Percentiles rank a stretch among this genome's conserved stretches.
phyloP scores from a whole-genome alignment of 2,797 vertebrate genomes.

The Discoglossus pictus region DNA sequence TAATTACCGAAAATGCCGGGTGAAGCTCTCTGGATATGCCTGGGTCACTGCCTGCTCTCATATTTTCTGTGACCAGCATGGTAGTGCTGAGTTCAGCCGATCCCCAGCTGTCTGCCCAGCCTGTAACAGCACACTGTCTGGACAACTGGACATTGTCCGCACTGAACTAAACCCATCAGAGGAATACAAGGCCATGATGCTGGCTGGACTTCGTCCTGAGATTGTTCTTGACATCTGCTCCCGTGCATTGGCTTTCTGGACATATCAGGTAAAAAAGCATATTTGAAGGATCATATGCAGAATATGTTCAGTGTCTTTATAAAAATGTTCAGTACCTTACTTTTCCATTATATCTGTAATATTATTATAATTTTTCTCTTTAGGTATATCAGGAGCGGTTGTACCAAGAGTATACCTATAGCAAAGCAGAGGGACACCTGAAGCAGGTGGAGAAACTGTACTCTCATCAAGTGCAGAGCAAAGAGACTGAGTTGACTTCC shows the following conservation, averaged over 20 bases:
- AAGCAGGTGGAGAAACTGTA: constrained; percentile 87
- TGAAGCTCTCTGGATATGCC: constrained; percentile 78
- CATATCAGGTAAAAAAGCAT: constrained; percentile 85
- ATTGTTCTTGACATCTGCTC: constrained; percentile 83
- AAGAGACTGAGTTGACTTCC: constrained; percentile 79
- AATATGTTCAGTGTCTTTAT: background rate
- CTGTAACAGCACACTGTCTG: constrained; percentile 82
- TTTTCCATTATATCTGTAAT: too few relatives aligned
- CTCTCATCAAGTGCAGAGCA: constrained; percentile 84
- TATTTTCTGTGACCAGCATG: constrained; percentile 87
- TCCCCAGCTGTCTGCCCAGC: constrained; percentile 84
- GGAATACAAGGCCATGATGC: constrained; percentile 87
- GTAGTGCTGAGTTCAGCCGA: constrained; percentile 81
- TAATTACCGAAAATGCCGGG: constrained; percentile 83
- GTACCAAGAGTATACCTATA: constrained; percentile 85
- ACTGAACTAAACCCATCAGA: constrained; percentile 84
- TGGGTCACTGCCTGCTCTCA: constrained; percentile 91
- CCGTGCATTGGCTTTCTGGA: constrained; percentile 87
- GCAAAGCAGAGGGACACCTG: constrained; percentile 77
- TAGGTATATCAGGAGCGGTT: constrained; percentile 87
- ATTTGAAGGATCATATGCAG: too few relatives aligned
- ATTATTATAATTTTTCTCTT: background rate
- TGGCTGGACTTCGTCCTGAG: constrained; percentile 83
- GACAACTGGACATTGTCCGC: constrained; percentile 86
- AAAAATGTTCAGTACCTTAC: too few relatives aligned